Evolutionary conservation across 35 echinoderm and acorn worm species (phyloP).

Genomic region (Ptychodera flava): DNA sequence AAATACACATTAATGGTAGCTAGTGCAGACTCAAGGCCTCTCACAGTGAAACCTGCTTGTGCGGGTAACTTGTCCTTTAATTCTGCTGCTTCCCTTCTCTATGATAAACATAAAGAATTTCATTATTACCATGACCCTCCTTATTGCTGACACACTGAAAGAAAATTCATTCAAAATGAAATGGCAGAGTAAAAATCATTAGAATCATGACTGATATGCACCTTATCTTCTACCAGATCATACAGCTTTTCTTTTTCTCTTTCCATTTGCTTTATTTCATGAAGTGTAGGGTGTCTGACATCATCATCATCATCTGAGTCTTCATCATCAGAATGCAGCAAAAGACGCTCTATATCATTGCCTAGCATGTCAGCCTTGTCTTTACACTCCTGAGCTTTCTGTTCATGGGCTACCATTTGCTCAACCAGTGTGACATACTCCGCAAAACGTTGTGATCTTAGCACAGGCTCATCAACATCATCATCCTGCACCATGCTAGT

Average conservation of each 20-base stretch:
- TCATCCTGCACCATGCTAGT: not conserved
- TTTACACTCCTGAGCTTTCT: not conserved
- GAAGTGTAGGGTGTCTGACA: not conserved
- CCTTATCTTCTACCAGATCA: not conserved
- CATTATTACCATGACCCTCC: not conserved
- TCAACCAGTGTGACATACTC: not conserved
- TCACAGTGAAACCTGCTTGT: not conserved
- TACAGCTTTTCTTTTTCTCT: not conserved
- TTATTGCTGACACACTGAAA: not conserved
- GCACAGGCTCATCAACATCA: not conserved
- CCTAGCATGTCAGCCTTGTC: not conserved
- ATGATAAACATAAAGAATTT: not conserved
- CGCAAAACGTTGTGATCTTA: not conserved
- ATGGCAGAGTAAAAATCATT: not conserved
- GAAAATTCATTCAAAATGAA: not conserved
- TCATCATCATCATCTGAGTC: not conserved
- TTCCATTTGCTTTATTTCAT: not conserved
- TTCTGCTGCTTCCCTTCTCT: not conserved
- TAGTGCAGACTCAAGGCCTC: not conserved
- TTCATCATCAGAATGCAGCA: not conserved
- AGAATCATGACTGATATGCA: not conserved
- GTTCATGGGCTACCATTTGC: not conserved
- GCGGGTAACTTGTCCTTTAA: not conserved
- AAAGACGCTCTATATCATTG: not conserved
- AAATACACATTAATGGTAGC: not conserved